These are phyloP conservation scores for Achlya flavicornis DNA, from an alignment of 2,888 invertebrate species.

Conservation along the genomic window DNA sequence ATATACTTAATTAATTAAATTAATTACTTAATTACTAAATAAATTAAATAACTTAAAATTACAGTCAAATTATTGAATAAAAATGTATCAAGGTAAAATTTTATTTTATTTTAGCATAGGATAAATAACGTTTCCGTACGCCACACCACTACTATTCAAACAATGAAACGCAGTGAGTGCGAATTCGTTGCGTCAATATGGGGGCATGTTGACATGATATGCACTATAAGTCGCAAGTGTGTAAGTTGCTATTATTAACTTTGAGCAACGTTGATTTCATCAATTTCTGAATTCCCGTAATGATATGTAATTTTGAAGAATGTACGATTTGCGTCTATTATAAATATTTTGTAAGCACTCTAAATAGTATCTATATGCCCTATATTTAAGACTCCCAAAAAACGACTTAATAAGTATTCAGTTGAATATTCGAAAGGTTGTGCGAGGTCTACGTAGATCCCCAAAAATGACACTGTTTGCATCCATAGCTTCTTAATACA, in stretches of 20 bases:
- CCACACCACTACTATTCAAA: conserved; percentile 14
- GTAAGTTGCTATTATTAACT: conserved; percentile 31
- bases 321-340: conserved; percentile 6
- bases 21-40: too few relatives aligned
- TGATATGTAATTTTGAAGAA: conserved; percentile 13
- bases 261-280: conserved; percentile 32
- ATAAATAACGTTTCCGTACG: neutral
- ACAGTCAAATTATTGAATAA: conserved; percentile 12
- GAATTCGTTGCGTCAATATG: conserved; percentile 46
- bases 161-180: conserved; percentile 29
- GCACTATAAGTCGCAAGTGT: conserved; percentile 31
- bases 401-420: too few relatives aligned
- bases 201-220: conserved; percentile 40
- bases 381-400: too few relatives aligned
- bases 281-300: conserved; percentile 26
- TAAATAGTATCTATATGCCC: too few relatives aligned
- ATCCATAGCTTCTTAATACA: too few relatives aligned
- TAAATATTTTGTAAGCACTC: neutral
- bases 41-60: too few relatives aligned
- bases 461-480: neutral
- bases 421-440: too few relatives aligned
- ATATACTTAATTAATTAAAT: too few relatives aligned
- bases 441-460: too few relatives aligned
- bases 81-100: neutral
- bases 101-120: neutral